Conservation (phyloP, 2,888 invertebrate genomes). For the Gibbula magus region DNA sequence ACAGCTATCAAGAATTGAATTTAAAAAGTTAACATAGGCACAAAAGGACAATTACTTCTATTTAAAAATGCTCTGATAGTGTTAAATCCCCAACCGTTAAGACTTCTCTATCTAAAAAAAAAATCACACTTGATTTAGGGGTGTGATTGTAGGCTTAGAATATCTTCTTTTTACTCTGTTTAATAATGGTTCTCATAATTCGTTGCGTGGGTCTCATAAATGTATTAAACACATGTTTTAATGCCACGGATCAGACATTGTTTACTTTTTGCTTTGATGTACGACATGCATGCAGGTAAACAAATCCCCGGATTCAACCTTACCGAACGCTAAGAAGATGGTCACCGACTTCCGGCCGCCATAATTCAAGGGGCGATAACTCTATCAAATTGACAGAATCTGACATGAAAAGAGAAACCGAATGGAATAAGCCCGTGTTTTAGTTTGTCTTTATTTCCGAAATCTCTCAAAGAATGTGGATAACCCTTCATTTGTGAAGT, state of each 20-base stretch:
- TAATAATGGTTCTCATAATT: too few species aligned
- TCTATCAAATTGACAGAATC: slow-evolving; percentile 16
- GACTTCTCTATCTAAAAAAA: too few species aligned
- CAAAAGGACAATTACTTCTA: too few species aligned
- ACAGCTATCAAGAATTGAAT: too few species aligned
- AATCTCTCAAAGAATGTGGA: slow-evolving; percentile 22
- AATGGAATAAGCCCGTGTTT: slow-evolving; percentile 16
- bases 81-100: too few species aligned
- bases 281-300: neutral
- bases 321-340: neutral
- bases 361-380: slow-evolving; percentile 14
- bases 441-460: slow-evolving; percentile 22
- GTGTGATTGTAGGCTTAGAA: too few species aligned
- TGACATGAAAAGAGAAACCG: slow-evolving; percentile 10
- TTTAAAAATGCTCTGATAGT: too few species aligned
- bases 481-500: slow-evolving; percentile 15
- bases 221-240: neutral
- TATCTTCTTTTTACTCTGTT: too few species aligned
- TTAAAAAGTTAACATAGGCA: too few species aligned
- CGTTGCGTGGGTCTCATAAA: too few species aligned
- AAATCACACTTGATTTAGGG: too few species aligned
- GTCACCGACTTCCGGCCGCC: slow-evolving; percentile 10
- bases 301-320: neutral
- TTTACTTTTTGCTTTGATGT: slow-evolving; percentile 17
- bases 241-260: neutral